Percentiles rank a stretch among this genome's conserved stretches.
Conservation (phyloP, 2,797 vertebrate genomes). For the Manis javanica region DNA sequence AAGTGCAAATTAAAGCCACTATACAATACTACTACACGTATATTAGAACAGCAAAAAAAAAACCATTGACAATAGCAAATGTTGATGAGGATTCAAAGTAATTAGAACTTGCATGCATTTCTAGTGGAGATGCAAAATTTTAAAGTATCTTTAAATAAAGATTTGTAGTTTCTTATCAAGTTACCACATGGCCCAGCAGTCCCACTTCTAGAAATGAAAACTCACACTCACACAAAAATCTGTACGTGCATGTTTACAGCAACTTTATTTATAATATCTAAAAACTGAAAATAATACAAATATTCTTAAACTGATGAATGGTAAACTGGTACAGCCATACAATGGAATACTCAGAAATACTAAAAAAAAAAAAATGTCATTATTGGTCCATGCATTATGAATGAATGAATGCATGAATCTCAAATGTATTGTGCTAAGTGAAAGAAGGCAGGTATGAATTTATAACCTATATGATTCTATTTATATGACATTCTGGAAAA, state of each 20-base stretch:
- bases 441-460: neutral
- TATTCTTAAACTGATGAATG: neutral
- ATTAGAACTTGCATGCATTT: neutral
- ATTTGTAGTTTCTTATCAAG: conserved; percentile 25
- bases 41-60: neutral
- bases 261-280: conserved; percentile 58
- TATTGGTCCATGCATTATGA: neutral
- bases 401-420: neutral
- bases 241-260: conserved; percentile 11
- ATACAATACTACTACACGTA: neutral
- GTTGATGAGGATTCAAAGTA: neutral
- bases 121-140: neutral
- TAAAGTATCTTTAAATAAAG: conserved; percentile 11
- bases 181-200: conserved; percentile 43
- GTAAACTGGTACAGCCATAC: neutral
- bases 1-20: neutral
- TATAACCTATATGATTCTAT: neutral
- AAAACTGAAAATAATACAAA: conserved; percentile 35
- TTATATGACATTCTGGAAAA: neutral
- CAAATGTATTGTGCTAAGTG: neutral
- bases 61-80: neutral
- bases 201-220: conserved; percentile 49
- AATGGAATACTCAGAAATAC: neutral
- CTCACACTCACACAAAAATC: conserved; percentile 41
- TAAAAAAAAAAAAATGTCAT: neutral